Evolutionary conservation across 2,888 invertebrate genomes (phyloP), one percentile per base, ranked within the genome.

Genomic region (Metellina segmentata): DNA sequence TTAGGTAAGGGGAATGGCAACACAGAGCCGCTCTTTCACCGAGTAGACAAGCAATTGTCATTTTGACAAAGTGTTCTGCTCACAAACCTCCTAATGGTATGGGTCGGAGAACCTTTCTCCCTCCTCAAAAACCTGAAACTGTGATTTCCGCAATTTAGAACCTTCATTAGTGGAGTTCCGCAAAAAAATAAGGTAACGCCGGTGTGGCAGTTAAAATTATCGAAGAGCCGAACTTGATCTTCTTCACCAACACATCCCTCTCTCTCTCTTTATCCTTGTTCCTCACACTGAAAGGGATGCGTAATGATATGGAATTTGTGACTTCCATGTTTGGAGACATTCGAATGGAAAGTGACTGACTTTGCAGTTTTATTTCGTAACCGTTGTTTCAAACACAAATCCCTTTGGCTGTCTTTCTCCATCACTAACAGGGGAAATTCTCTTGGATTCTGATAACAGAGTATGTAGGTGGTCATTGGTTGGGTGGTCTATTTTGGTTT

Each of bases 21-120:
- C 86, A 91, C 82, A 86, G 86, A 86, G 77, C 77, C 81, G 61
- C 69, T 91, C 86, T 91, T 86, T 91, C 90, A 90, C 74, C 86
- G 48, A 74, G 19, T 19, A 90, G 90, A 91, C 90, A 91, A 77
- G 90, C 90, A 91, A 91, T 91, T 91, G 90, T 91, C 90, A 91
- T 86, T 91, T 91, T 91, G 90, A 91, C 90, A 91, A 91, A 91
- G 86, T 91, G 71, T 82, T 75, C 52, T 78, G 86, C 77, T 71
- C 77, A 90, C 79, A 79, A 72, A 51, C 16, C 79, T 79, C 78
- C 83, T 52, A 83, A 81, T 79, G 83, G 51, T 72, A 79, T 85
- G 85, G 85, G 79, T 69, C 49, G 81, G 52, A 69, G 16, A 13
- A 77, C 49, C 77, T 77, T 70, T 78, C 72, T 34, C n/a, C 77